Conservation (phyloP, 2,888 invertebrate species). For the Stenichneumon culpator region DNA sequence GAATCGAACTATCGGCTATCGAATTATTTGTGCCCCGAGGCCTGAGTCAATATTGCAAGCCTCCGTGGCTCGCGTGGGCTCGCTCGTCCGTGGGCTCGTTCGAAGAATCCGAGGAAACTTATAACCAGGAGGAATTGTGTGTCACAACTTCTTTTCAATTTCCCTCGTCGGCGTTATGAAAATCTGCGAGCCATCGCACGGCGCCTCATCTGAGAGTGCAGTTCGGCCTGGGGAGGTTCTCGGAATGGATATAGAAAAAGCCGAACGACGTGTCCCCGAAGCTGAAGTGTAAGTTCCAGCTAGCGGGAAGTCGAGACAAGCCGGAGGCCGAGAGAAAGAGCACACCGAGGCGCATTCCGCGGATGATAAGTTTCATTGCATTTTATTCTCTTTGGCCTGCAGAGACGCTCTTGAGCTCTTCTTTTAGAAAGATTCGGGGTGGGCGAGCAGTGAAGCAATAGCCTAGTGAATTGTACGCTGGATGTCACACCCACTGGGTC, state of each 20-base stretch:
- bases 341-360: conserved; percentile 11
- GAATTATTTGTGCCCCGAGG: background rate
- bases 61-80: background rate
- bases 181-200: background rate
- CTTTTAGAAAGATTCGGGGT: conserved; percentile 75
- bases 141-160: background rate
- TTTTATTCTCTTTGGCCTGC: conserved; percentile 65
- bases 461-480: background rate
- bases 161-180: background rate
- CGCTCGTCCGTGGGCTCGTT: background rate
- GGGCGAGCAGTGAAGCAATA: background rate
- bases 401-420: conserved; percentile 75
- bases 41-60: background rate
- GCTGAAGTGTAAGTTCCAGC: background rate
- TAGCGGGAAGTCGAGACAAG: background rate
- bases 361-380: conserved; percentile 76
- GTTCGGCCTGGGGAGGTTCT: background rate
- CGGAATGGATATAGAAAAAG: background rate
- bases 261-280: background rate
- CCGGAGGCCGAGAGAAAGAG: background rate
- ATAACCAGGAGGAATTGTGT: background rate
- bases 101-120: background rate
- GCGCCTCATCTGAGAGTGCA: background rate
- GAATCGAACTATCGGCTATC: conserved; percentile 19
- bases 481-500: conserved; percentile 1